Percentiles rank a stretch among this genome's conserved stretches.
These are phyloP conservation scores for Gastrophysa polygoni DNA, from an alignment of 2,888 invertebrate genomes.

Conservation along the genomic window DNA sequence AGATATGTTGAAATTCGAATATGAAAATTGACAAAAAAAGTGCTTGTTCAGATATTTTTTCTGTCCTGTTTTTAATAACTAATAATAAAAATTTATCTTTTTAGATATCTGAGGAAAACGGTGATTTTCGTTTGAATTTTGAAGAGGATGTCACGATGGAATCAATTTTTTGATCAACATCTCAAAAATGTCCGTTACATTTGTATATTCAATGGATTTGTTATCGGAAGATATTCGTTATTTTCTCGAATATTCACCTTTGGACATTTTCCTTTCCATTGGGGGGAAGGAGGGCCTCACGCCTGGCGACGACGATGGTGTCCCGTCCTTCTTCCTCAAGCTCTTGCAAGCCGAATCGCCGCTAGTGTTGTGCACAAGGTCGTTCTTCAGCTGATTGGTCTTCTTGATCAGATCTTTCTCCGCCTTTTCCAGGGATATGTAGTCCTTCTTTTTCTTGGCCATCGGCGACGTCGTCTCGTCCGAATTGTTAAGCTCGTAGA, in stretches of 20 bases:
- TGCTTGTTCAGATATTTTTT: too few species aligned
- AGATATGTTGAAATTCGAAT: too few species aligned
- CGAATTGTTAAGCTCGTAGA: constrained; percentile 74
- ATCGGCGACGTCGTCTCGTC: constrained; percentile 46
- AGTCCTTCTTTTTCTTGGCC: constrained; percentile 44
- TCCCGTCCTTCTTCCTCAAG: constrained; percentile 57
- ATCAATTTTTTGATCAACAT: too few species aligned
- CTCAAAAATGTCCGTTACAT: too few species aligned
- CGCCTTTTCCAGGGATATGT: constrained; percentile 49
- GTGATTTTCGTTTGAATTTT: too few species aligned
- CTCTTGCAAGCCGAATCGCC: constrained; percentile 56
- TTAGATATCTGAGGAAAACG: too few species aligned
- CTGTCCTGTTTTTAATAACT: too few species aligned
- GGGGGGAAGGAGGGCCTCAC: constrained; percentile 24
- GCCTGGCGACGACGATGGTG: constrained; percentile 8
- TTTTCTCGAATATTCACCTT: constrained; percentile 31
- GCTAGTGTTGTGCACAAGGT: constrained; percentile 50
- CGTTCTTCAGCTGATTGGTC: constrained; percentile 53
- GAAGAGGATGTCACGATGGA: too few species aligned
- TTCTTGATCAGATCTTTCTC: constrained; percentile 53
- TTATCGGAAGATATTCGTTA: too few species aligned
- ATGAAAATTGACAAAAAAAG: too few species aligned
- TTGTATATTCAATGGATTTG: too few species aligned
- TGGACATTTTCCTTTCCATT: constrained; percentile 54
- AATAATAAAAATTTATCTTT: too few species aligned